Conservation (phyloP, 1,140 invertebrate species). For the Maniola jurtina region DNA sequence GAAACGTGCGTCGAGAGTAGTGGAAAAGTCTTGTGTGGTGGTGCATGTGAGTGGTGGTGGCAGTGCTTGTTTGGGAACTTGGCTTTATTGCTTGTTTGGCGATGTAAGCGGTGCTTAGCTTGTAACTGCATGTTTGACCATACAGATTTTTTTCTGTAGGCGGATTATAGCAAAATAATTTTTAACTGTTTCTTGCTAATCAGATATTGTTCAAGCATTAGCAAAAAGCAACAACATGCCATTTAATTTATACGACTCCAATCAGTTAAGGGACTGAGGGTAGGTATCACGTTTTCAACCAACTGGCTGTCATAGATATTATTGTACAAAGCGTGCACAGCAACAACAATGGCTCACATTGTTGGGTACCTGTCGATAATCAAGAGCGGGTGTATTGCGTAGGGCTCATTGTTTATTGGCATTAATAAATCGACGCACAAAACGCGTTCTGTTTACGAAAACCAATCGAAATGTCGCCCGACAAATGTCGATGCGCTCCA, state of each 20-base stretch:
- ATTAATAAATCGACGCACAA: slow-evolving; percentile 65
- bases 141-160: too few species aligned
- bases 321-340: slow-evolving; percentile 6
- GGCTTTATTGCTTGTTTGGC: too few species aligned
- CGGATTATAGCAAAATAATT: too few species aligned
- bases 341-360: slow-evolving; percentile 28
- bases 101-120: too few species aligned
- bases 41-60: too few species aligned
- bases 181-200: too few species aligned
- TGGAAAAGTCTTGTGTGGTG: too few species aligned
- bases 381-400: slow-evolving; percentile 37
- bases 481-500: slow-evolving; percentile 62
- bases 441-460: slow-evolving; percentile 62
- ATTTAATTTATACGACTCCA: neutral
- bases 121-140: too few species aligned
- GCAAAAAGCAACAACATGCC: too few species aligned
- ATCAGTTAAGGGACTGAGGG: neutral
- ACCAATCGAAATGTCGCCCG: slow-evolving; percentile 63
- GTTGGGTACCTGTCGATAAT: slow-evolving; percentile 58
- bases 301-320: slow-evolving; percentile 8
- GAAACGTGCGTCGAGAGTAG: too few species aligned
- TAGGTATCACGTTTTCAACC: slow-evolving; percentile 3
- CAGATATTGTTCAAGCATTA: too few species aligned
- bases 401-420: slow-evolving; percentile 49
- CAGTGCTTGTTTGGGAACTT: too few species aligned